Conservation (phyloP, 2,113 vertebrate genomes). For the Ochotona curzoniae region DNA sequence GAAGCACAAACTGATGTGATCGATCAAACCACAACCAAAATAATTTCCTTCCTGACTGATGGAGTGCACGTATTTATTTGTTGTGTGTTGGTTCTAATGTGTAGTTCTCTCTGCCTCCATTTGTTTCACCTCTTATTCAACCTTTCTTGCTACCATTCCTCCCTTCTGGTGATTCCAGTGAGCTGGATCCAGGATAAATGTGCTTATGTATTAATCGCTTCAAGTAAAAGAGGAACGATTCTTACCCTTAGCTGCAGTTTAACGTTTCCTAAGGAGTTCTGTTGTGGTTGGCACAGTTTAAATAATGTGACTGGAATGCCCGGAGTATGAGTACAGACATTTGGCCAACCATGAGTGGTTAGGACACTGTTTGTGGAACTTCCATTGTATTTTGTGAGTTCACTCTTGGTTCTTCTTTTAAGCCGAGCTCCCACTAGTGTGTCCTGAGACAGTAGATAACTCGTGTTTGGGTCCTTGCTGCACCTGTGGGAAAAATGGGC, state of each 20-base stretch:
- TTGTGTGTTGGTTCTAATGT: neutral
- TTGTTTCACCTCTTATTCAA: neutral
- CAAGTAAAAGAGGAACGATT: neutral
- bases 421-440: no score
- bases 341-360: no score
- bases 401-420: no score
- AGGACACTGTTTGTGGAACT: no score
- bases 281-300: neutral
- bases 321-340: no score
- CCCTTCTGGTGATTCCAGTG: neutral
- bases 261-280: neutral
- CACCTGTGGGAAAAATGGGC: no score
- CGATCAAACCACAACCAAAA: neutral
- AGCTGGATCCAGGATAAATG: neutral
- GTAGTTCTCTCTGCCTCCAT: neutral
- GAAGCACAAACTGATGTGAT: neutral
- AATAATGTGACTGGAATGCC: neutral
- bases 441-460: no score
- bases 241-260: neutral
- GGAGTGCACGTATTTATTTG: fast-evolving
- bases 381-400: no score
- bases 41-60: no score
- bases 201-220: neutral
- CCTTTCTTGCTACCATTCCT: neutral
- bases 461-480: no score